Base-by-base conservation (phyloP, 30 jellyfish, hydroid and myxozoan genomes). In the Nemopilema nomurai region DNA sequence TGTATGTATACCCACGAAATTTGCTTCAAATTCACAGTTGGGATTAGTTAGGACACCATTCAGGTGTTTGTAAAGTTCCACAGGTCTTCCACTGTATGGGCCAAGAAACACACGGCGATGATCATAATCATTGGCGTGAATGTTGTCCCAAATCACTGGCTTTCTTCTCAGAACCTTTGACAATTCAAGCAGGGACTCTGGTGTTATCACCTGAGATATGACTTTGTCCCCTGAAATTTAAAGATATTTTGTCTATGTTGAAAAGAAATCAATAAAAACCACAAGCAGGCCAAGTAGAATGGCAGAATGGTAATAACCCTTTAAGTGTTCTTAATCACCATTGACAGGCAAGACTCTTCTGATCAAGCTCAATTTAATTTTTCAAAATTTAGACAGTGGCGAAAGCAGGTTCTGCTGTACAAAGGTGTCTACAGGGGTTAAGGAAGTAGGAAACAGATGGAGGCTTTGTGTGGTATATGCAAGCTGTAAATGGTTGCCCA, bases 51-150 rank as follows among this genome's bases (percentile, higher is more conserved):
- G 90, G 9, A 96, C 90, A 26, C 99, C 99, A 67, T 86, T 74
- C 74, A 85, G 50, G 28, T 69, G 67, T 21, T 78, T 76, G 77
- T 87, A 96, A 19, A 96, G 95, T 76, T 96, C 97, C 16, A 80
- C 63, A 16, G 97, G 97, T 69, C 99, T 87, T 17, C 98, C 98
- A 29, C 92, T 81, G 83, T 90, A 96, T 16, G 99, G 99, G 1
- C 99, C 99, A 41, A 96, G 90, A 78, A 96, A 96, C 30, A 96
- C 97, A 18, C 98, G 89, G 49, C 99, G 80, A 74, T 91, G 96
- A 71, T 96, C 99, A 79, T 96, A 96, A 68, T 96, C 99, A 71
- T 96, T 96, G 6, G 99, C 99, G 75, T 96, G 99, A 51, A 96
- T 90, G 82, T 96, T 96, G 88, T 96, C 99, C 99, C 98, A 96